Evolutionary conservation across 92 coral and sea anemone genomes (phyloP).

Genomic region (Blastomussa wellsi): DNA sequence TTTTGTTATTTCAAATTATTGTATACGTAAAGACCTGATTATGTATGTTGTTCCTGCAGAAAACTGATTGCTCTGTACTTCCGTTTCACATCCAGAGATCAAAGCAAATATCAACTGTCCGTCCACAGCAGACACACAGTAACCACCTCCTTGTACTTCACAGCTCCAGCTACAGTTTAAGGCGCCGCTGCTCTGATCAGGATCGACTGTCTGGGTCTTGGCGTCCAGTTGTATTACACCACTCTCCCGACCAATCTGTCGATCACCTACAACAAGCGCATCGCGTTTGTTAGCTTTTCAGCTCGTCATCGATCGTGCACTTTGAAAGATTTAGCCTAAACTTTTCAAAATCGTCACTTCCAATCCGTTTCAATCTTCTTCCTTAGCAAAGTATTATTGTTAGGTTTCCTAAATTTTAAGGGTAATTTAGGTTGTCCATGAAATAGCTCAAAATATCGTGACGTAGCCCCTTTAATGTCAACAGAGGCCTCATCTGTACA

Average conservation of each 20-base stretch:
- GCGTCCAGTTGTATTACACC: constrained; percentile 9
- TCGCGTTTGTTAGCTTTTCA: neutral
- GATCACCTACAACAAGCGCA: neutral
- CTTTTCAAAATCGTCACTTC: too few relatives aligned
- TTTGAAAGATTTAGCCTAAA: too few relatives aligned
- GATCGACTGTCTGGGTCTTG: neutral
- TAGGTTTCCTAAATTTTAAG: too few relatives aligned
- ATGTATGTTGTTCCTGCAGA: neutral
- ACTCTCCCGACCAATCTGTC: constrained; percentile 4
- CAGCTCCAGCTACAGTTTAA: constrained; percentile 15
- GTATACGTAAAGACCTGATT: constrained; percentile 19
- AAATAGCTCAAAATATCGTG: too few relatives aligned
- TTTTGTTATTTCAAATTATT: too few relatives aligned
- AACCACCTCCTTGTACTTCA: neutral
- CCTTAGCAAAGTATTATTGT: too few relatives aligned
- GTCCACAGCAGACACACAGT: neutral
- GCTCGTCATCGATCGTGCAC: too few relatives aligned
- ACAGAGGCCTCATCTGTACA: too few relatives aligned
- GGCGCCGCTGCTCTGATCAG: neutral
- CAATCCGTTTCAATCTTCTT: too few relatives aligned
- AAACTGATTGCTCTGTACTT: neutral
- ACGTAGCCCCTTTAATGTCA: too few relatives aligned
- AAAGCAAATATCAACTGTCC: neutral
- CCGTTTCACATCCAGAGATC: neutral
- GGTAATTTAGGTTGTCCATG: too few relatives aligned